phyloP scores from a whole-genome alignment of 35 echinoderm and acorn worm genomes.

The Ophioderma brevispina region DNA sequence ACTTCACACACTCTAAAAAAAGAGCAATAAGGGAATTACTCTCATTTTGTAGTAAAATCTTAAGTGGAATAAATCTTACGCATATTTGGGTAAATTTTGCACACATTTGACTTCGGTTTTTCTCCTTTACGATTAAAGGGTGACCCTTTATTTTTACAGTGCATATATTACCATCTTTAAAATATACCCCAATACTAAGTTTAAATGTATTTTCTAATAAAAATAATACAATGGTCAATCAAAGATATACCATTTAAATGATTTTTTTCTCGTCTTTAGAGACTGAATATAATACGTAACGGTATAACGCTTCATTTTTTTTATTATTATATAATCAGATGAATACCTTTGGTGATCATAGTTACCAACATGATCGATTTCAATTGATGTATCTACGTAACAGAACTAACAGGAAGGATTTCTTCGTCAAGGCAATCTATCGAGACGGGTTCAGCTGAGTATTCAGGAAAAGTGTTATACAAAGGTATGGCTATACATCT shows the following conservation, averaged over 20 bases:
- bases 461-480: conserved; percentile 77
- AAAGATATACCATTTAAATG: background rate
- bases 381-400: conserved; percentile 77
- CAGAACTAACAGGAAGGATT: conserved; percentile 82
- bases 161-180: too few species aligned
- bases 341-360: conserved; percentile 89
- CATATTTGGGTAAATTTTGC: too few species aligned
- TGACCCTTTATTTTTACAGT: too few species aligned
- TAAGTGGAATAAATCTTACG: too few species aligned
- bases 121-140: too few species aligned
- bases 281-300: too few species aligned
- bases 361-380: conserved; percentile 81
- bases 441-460: conserved; percentile 70
- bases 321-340: conserved; percentile 17
- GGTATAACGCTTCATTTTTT: background rate
- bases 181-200: too few species aligned
- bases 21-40: too few species aligned
- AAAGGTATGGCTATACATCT: background rate
- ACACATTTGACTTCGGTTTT: too few species aligned
- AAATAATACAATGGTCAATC: background rate
- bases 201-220: background rate
- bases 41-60: too few species aligned
- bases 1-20: too few species aligned
- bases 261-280: background rate
- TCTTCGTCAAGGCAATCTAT: conserved; percentile 73